Evolutionary conservation across 2,888 invertebrate species (phyloP), one percentile per base, ranked within the genome.

Genomic region (Phalera bucephala): DNA sequence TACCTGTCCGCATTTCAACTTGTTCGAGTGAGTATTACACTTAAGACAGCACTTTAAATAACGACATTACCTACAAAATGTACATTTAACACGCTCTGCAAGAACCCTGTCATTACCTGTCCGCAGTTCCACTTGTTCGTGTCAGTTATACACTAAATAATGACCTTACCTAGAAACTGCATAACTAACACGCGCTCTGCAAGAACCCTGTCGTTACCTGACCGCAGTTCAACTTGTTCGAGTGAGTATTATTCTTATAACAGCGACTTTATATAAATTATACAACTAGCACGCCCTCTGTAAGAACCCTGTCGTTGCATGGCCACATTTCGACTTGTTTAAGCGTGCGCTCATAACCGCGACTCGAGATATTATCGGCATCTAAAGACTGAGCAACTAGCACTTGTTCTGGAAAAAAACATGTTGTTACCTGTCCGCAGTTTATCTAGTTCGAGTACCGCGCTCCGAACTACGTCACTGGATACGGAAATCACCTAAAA

Each of bases 81-180:
- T n/a, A n/a, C n/a, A 97, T 98, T 86, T 99, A 99, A 80, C 99
- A 99, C 86, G 95, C 98, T 97, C 4, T 99, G 99, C 90, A 96
- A 96, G 85, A 97, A 99, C 83, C 99, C 99, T 0, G 97, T 99
- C 89, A 96, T 96, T 19, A 98, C 98, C 0, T 99, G 99, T 82
- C 99, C 99, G 0, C 97, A 97, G 72, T 99, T 99, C 73, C 97
- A 97, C 76, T 90, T 99, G 21, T 96, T 97, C 69, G 92, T 93
- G 95, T 95, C 72, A 92, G 94, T 25, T n/a, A n/a, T n/a, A 95
- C 95, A 0, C 88, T 99, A 13, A 96, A 97, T 78, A 95, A 95
- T 26, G 98, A 99, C 66, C 96, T 99, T 48, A 98, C 97, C 0
- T 98, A 99, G 80, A 99, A 99, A 86, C 91, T 99, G 33, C 95